phyloP scores from a whole-genome alignment of 2,888 invertebrate genomes.

The Limnephilus auricula region DNA sequence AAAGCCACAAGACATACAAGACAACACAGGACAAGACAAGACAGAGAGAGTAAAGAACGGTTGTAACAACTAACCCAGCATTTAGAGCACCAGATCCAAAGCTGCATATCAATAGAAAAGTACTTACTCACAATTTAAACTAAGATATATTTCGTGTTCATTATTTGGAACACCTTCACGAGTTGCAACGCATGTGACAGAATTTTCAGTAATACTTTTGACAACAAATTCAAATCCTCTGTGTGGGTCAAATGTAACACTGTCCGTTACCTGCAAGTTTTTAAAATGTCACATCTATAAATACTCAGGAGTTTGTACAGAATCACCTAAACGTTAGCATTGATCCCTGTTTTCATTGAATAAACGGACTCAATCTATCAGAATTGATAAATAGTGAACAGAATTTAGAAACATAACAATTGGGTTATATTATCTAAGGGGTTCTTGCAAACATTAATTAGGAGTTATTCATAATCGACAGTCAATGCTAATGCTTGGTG shows the following conservation, averaged over 20 bases:
- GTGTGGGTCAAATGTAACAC: slow-evolving; percentile 72
- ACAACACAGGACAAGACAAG: slow-evolving; percentile 45
- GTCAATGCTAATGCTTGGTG: slow-evolving; percentile 38
- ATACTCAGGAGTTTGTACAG: neutral
- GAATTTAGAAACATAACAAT: neutral
- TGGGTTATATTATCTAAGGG: too few species aligned
- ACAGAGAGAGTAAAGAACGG: slow-evolving; percentile 53
- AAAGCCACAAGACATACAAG: slow-evolving; percentile 24
- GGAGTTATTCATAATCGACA: neutral
- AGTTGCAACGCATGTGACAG: slow-evolving; percentile 69
- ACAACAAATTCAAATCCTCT: slow-evolving; percentile 72
- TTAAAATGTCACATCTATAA: slow-evolving; percentile 28
- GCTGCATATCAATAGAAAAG: slow-evolving; percentile 58
- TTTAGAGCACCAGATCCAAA: slow-evolving; percentile 59
- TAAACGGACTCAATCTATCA: neutral
- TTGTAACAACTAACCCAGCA: slow-evolving; percentile 33
- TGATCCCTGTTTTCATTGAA: neutral
- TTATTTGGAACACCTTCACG: slow-evolving; percentile 63
- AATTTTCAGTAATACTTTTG: slow-evolving; percentile 69
- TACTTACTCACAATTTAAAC: slow-evolving; percentile 68
- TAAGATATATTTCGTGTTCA: slow-evolving; percentile 64
- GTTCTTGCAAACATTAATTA: neutral
- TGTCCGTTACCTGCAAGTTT: slow-evolving; percentile 69
- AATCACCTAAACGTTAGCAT: slow-evolving; percentile 37
- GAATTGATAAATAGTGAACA: neutral